These are phyloP conservation scores for Australoheros scitulus DNA, from an alignment of 2,113 vertebrate species.

Conservation along the genomic window DNA sequence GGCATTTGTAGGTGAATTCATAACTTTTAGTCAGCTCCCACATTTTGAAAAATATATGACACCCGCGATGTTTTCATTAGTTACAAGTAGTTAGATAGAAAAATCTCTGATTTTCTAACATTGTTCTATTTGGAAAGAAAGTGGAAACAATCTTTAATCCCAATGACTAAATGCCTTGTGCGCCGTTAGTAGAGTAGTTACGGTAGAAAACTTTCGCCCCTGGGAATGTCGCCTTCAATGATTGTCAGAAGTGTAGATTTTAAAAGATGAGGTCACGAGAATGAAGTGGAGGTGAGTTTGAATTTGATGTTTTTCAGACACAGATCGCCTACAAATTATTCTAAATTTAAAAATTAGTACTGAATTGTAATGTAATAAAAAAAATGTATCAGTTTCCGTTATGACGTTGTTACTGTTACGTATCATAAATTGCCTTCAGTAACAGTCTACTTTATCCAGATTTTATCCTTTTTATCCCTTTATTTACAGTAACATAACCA, in stretches of 20 bases:
- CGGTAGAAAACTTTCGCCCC: constrained; percentile 77
- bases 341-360: background rate
- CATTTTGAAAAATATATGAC: background rate
- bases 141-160: background rate
- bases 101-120: background rate
- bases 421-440: background rate
- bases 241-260: background rate
- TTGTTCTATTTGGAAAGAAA: background rate
- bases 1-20: background rate
- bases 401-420: background rate
- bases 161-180: background rate
- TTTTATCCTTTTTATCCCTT: background rate
- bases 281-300: rapidly evolving
- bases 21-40: background rate
- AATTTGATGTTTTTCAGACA: background rate
- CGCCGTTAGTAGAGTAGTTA: constrained; percentile 60
- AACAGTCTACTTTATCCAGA: background rate
- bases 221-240: constrained; percentile 59
- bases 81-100: background rate
- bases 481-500: rapidly evolving
- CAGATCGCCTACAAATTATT: background rate
- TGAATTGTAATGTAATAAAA: background rate
- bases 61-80: background rate
- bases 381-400: rapidly evolving
- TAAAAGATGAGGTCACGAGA: background rate